Conservation (phyloP, 2,113 vertebrate genomes). For the Etheostoma spectabile region DNA sequence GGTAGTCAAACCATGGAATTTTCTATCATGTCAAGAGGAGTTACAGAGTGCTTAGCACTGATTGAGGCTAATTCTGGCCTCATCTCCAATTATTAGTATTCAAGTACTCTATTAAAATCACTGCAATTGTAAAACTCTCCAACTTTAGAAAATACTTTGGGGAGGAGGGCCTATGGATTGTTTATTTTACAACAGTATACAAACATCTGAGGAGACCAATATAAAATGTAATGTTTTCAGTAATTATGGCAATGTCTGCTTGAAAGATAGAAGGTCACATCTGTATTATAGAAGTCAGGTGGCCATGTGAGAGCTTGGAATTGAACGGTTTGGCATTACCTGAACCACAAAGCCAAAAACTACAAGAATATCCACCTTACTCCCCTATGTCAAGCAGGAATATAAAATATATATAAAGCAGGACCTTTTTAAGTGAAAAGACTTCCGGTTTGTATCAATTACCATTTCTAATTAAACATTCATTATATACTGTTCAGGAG, state of each 20-base stretch:
- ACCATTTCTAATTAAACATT: slow-evolving; percentile 54
- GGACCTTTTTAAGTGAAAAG: slow-evolving; percentile 6
- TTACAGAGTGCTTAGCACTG: slow-evolving; percentile 27
- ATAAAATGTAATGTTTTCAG: slow-evolving; percentile 1
- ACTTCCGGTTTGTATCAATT: slow-evolving; percentile 41
- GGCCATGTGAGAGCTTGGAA: slow-evolving; percentile 22
- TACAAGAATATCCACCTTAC: slow-evolving; percentile 33
- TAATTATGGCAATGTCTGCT: background rate
- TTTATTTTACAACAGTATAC: slow-evolving; percentile 19
- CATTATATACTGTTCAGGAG: slow-evolving; percentile 22
- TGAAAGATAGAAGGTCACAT: slow-evolving; percentile 19
- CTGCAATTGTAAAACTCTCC: slow-evolving; percentile 48
- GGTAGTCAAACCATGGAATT: slow-evolving; percentile 6
- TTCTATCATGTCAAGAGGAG: slow-evolving; percentile 30
- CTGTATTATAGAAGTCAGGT: slow-evolving; percentile 23
- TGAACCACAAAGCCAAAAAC: slow-evolving; percentile 46
- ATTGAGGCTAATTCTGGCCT: slow-evolving; percentile 49
- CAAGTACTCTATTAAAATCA: slow-evolving; percentile 48
- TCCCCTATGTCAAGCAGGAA: slow-evolving; percentile 4
- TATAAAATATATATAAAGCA: background rate
- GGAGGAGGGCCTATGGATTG: slow-evolving; percentile 1
- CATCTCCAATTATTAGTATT: slow-evolving; percentile 46
- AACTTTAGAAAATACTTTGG: slow-evolving; percentile 27
- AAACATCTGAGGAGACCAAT: background rate
- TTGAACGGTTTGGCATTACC: slow-evolving; percentile 54